phyloP scores from a whole-genome alignment of 2,888 invertebrate genomes.

The Campoletis raptor region DNA sequence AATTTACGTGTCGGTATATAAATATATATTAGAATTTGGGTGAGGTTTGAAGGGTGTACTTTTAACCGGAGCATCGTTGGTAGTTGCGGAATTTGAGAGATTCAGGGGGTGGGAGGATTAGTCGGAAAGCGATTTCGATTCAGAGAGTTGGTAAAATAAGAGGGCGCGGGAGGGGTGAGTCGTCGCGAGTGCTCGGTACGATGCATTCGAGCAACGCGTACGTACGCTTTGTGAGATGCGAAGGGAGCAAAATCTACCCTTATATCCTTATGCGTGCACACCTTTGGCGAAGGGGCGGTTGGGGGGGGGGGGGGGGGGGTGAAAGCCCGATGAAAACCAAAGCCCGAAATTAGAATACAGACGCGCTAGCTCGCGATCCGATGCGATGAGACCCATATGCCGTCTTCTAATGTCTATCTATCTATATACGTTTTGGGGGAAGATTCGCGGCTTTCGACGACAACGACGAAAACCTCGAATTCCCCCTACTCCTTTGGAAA shows the following conservation, averaged over 20 bases:
- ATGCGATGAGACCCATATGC: slow-evolving; percentile 78
- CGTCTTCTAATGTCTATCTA: slow-evolving; percentile 68
- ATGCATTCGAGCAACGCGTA: slow-evolving; percentile 79
- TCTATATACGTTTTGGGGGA: slow-evolving; percentile 49
- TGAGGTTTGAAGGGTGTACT: slow-evolving; percentile 47
- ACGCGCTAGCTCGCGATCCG: slow-evolving; percentile 71
- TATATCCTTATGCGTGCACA: slow-evolving; percentile 42
- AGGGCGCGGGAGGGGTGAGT: neutral
- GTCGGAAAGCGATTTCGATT: slow-evolving; percentile 82
- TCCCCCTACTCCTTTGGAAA: slow-evolving; percentile 50
- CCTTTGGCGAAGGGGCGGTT: slow-evolving; percentile 39
- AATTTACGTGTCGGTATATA: slow-evolving; percentile 51
- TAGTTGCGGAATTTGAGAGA: slow-evolving; percentile 56
- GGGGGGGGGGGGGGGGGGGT: slow-evolving; percentile 40
- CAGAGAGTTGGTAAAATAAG: slow-evolving; percentile 57
- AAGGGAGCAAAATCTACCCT: slow-evolving; percentile 39
- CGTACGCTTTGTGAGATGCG: slow-evolving; percentile 33
- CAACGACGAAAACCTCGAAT: slow-evolving; percentile 45
- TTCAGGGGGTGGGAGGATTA: slow-evolving; percentile 78
- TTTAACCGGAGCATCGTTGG: slow-evolving; percentile 49
- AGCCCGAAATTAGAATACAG: slow-evolving; percentile 83
- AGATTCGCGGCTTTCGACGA: slow-evolving; percentile 76
- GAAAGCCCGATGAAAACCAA: slow-evolving; percentile 77
- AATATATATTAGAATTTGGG: slow-evolving; percentile 15
- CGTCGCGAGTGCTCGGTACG: slow-evolving; percentile 55